Evolutionary conservation across 2,888 invertebrate genomes (phyloP), one percentile per base, ranked within the genome.

Genomic region (Metalampra italica): DNA sequence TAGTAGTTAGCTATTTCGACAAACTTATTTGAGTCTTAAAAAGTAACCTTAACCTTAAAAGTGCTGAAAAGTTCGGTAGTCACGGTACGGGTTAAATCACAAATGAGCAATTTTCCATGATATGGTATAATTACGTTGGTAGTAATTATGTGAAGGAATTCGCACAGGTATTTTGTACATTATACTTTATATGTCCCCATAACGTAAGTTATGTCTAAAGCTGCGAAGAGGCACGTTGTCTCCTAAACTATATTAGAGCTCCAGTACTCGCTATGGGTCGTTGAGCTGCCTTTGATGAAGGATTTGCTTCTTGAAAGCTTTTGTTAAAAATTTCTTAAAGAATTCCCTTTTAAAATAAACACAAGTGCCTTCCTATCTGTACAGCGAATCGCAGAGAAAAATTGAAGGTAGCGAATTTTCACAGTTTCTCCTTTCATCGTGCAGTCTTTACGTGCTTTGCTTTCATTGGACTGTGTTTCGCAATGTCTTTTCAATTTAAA

Each of bases 291-390:
- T 82, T 82, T 85, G 82, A 85, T 80, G 82, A 83, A 80, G 72
- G 77, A 83, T 83, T 82, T 81, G 71, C 78, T 79, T 67, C 76
- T 76, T 82, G 79, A 82, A 78, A 84, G 82, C 82, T 82, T 80
- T 77, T 78, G 75, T 81, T 71, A 68, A 74, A 80, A 69, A 76
- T 81, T 78, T 78, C 73, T 71, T 57, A 45, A 54, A 68, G 64
- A 71, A 71, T 66, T 75, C 62, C 64, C 60, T 68, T 76, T 77
- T 75, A 74, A 76, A 78, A 77, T 78, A 78, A 74, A 79, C 69
- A 77, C 54, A 64, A 67, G 55, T 70, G 68, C 66, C 61, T 64
- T 60, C 50, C 45, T 53, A 50, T 64, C 54, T 64, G 62, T 57
- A 61, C 54, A 59, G 54, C 51, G 60, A 67, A 70, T 68, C 67